Evolutionary conservation across 2,888 invertebrate species (phyloP), one percentile per base, ranked within the genome.

Genomic region (Anoplius nigerrimus): DNA sequence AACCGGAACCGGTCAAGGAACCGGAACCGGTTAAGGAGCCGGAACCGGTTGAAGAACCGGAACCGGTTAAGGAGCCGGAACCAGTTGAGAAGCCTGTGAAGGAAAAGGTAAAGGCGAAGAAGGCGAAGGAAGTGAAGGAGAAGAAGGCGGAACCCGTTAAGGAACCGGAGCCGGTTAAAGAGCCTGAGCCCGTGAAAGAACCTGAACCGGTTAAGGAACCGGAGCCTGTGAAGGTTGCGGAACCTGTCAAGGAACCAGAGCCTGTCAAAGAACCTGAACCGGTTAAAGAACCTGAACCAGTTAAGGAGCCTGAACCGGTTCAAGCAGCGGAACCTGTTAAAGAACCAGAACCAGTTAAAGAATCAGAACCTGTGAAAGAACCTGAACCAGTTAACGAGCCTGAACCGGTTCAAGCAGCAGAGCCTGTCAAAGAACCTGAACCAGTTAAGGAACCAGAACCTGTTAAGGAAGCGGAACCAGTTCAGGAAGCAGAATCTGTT

Each of bases 51-150:
- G 24, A 62, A 13, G 58, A 67, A 59, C 63, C 61, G 24, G 46
- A 46, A 46, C 48, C 48, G 20, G 15, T 55, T 42, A 34, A 43
- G 15, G 34, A 34, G 18, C 57, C 68, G 6, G 76, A 72, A 60
- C 45, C 60, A 52, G 72, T 69, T 16, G 72, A 68, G n/a, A 72
- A 74, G 66, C 66, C 66, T 34, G 34, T 11, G 11, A 60, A 62
- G 43, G 68, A 65, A 3, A 66, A 78, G 24, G 20, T 72, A 8
- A 71, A 75, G 24, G 21, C 69, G 27, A 60, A 66, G 24, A n/a
- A 60, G 15, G 63, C 34, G 11, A 77, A 72, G 43, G 27, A 42
- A 20, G 58, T 68, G 3, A 77, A 71, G 59, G 70, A 69, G 18
- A 74, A 69, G 13, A 72, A 74, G 62, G 62, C 65, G 11, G 59